Evolutionary conservation across 2,113 vertebrate genomes (phyloP), one percentile per base, ranked within the genome.

Genomic region (Ancistrus triradiatus): DNA sequence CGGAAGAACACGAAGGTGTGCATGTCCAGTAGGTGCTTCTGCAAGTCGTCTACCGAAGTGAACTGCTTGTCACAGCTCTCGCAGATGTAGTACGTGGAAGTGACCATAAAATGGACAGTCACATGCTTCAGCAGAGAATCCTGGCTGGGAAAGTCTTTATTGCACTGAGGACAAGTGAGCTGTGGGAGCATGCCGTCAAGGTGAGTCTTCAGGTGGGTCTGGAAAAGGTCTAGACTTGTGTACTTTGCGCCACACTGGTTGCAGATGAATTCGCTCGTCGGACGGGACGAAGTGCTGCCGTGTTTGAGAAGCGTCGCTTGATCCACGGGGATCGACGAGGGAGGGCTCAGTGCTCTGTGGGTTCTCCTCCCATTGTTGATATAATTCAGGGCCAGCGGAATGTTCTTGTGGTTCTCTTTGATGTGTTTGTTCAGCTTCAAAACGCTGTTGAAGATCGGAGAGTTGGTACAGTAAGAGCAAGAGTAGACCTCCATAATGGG

Each of bases 41-140:
- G 95, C 50, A 99, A 84, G 79, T 99, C 97, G 59, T 98, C 95
- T 78, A 98, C 94, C 0, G 93, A 94, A 1, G 93, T 95, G 83
- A 98, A 99, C 84, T 97, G 93, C 81, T 98, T 98, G 81, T 97
- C 95, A 48, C 97, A 99, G 60, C 97, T 99, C 88, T 98, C 97
- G 64, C 97, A 99, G 76, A 94, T 94, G 75, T 98, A 98, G 76
- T 97, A 95, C 0, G 95, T 98, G 14, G 95, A 98, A 58, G 95
- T 96, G 79, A 96, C 92, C 75, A 92, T 97, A 73, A 97, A 99
- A 77, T 98, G 96, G 68, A 93, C 91, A 7, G 95, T 94, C 60
- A 97, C 92, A 0, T 99, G 96, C 85, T 98, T 94, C 67, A 98
- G 80, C 75, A 99, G 82, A 56, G 95, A 92, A 68, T 99, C 95